Conservation (phyloP, 2,113 vertebrate species). For the Saccopteryx bilineata region DNA sequence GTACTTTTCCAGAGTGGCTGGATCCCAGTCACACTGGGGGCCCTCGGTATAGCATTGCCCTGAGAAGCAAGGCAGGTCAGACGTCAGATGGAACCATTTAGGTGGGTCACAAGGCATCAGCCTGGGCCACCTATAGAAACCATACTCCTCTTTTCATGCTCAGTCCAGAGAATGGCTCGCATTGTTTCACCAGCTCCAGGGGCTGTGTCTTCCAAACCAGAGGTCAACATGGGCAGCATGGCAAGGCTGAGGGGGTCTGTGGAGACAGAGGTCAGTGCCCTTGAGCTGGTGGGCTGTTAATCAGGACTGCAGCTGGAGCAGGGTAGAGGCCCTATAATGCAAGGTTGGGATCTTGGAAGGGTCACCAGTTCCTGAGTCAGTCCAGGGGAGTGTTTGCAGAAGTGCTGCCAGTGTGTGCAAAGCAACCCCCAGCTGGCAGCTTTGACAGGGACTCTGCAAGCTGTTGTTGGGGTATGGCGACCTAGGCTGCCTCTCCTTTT, state of each 20-base stretch:
- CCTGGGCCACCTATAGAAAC: background rate
- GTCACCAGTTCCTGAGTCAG: background rate
- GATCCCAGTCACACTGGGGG: background rate
- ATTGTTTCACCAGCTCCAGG: background rate
- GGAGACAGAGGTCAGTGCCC: background rate
- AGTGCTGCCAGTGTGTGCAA: background rate
- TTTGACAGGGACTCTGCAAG: background rate
- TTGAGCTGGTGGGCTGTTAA: background rate
- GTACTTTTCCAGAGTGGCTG: background rate
- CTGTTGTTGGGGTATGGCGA: background rate
- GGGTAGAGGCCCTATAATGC: background rate
- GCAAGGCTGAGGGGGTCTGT: background rate
- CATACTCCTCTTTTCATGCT: background rate
- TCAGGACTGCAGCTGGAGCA: background rate
- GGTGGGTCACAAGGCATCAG: background rate
- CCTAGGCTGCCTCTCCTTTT: background rate
- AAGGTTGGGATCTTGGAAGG: background rate
- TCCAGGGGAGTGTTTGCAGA: background rate
- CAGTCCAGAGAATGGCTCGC: background rate
- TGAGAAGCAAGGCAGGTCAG: background rate
- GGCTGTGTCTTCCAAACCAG: background rate
- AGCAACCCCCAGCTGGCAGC: background rate
- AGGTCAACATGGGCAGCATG: background rate
- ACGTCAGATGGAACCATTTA: background rate
- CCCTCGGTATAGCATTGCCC: background rate